These are phyloP conservation scores for Toxonevra muliebris DNA, from an alignment of 2,888 invertebrate genomes.

Conservation along the genomic window DNA sequence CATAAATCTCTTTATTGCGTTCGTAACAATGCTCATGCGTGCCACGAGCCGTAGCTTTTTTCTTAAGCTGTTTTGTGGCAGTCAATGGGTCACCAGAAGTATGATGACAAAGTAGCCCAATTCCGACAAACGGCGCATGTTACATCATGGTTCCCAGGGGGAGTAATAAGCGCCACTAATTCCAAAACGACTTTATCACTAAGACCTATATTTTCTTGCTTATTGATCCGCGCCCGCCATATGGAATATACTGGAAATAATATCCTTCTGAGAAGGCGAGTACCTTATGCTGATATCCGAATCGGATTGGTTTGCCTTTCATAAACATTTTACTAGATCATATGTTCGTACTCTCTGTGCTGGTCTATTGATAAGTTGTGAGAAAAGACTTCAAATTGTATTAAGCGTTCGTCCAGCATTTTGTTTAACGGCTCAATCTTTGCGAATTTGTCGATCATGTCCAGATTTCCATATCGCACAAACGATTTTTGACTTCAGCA, in stretches of 20 bases:
- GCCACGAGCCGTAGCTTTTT: neutral
- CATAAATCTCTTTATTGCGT: neutral
- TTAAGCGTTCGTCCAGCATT: neutral
- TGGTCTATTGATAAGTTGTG: neutral
- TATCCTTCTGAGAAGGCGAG: neutral
- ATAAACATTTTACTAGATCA: no score
- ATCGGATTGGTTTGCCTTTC: no score
- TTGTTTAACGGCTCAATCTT: neutral
- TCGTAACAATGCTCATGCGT: neutral
- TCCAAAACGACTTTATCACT: no score
- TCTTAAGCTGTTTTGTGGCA: neutral
- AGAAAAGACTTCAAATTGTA: neutral
- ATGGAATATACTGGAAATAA: no score
- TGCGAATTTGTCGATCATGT: neutral
- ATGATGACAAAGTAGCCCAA: no score
- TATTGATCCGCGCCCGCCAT: no score
- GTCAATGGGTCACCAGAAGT: neutral
- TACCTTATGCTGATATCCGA: neutral
- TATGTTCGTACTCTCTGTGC: no score
- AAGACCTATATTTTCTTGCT: no score
- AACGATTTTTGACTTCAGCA: neutral
- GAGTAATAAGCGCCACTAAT: no score
- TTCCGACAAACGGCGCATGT: no score
- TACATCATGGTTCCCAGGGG: no score
- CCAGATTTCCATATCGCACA: neutral